phyloP scores from a whole-genome alignment of 2,797 vertebrate genomes.

The Picus viridis region DNA sequence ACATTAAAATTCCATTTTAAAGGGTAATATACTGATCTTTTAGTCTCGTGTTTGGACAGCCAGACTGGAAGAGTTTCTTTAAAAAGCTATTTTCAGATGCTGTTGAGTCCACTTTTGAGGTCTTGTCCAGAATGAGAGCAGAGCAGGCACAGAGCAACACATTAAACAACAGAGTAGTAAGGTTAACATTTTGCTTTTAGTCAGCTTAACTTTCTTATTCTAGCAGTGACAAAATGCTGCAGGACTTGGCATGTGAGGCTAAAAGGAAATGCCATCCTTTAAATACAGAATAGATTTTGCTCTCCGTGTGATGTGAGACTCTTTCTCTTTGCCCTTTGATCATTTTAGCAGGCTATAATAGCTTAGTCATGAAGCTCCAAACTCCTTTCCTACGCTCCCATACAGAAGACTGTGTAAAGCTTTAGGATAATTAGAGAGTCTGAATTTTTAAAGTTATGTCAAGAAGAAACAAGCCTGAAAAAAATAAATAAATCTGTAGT shows the following conservation, averaged over 20 bases:
- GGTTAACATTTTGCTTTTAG: slow-evolving; percentile 19
- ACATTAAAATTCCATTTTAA: background rate
- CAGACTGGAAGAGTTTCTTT: background rate
- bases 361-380: background rate
- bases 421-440: background rate
- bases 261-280: background rate
- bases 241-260: background rate
- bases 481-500: background rate
- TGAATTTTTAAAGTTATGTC: background rate
- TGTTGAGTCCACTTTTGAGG: background rate
- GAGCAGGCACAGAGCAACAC: background rate
- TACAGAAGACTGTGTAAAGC: background rate
- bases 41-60: background rate
- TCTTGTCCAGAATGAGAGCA: background rate
- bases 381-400: background rate
- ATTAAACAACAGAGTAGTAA: background rate
- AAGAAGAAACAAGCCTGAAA: background rate
- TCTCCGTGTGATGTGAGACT: background rate
- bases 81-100: background rate
- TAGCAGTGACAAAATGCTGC: slow-evolving; percentile 6
- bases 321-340: background rate
- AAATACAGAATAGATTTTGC: background rate
- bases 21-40: background rate
- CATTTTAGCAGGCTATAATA: background rate
- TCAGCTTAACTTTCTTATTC: background rate